phyloP scores from a whole-genome alignment of 2,797 vertebrate genomes.

The Lagorchestes hirsutus region DNA sequence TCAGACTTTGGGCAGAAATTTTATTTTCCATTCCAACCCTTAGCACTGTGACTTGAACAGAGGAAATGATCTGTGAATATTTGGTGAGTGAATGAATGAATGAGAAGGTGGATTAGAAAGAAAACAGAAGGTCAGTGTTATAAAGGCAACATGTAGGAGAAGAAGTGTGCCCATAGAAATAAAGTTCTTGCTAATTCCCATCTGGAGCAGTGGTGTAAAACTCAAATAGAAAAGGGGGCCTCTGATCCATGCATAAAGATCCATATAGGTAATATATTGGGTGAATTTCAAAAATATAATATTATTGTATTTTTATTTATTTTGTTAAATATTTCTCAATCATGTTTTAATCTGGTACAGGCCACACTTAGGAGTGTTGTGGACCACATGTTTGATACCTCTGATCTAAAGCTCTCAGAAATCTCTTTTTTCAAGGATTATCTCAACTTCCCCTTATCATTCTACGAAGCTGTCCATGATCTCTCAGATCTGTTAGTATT shows the following conservation, averaged over 20 bases:
- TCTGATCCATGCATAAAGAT: not conserved
- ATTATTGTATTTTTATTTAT: not conserved
- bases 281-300: not conserved
- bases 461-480: not conserved
- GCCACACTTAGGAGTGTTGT: not conserved
- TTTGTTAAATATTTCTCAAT: not conserved
- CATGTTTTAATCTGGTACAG: not conserved
- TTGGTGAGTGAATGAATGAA: not conserved
- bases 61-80: not conserved
- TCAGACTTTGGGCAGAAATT: not conserved
- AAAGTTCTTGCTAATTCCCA: not conserved
- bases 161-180: not conserved
- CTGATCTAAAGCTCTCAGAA: not conserved
- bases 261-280: not conserved
- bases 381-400: not conserved
- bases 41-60: not conserved
- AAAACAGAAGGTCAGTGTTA: not conserved
- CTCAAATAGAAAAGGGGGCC: not conserved
- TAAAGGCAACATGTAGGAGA: not conserved
- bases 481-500: not conserved
- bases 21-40: not conserved
- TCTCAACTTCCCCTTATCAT: not conserved
- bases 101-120: not conserved
- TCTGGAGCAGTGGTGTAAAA: not conserved
- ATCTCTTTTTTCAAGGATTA: not conserved